These are phyloP conservation scores for Tetanocera ferruginea DNA, from an alignment of 2,888 invertebrate genomes.

Conservation along the genomic window DNA sequence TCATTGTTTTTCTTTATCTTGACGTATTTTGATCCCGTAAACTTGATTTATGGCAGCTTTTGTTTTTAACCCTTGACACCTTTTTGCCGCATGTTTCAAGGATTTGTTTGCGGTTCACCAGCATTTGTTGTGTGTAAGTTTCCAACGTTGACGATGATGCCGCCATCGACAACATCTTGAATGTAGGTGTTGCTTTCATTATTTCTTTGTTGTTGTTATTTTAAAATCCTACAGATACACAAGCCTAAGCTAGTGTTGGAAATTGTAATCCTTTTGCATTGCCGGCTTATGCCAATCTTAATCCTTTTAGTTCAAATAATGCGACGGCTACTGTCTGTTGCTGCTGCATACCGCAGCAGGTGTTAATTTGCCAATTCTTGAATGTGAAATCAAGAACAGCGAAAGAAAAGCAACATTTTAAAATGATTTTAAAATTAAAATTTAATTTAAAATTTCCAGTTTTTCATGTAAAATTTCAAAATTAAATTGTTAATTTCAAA, in stretches of 20 bases:
- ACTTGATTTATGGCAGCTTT: slow-evolving; percentile 25
- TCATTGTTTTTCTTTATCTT: background rate
- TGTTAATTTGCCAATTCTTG: too few species aligned
- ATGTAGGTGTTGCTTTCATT: background rate
- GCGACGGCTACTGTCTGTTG: too few species aligned
- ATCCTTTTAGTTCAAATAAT: slow-evolving; percentile 11
- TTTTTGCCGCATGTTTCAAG: background rate
- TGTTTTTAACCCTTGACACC: slow-evolving; percentile 27
- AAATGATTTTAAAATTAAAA: too few species aligned
- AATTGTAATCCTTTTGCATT: slow-evolving; percentile 21
- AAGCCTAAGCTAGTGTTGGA: too few species aligned
- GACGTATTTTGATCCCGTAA: background rate
- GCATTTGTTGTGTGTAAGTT: background rate
- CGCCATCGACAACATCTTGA: background rate
- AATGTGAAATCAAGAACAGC: too few species aligned
- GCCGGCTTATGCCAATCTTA: background rate
- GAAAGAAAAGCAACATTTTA: too few species aligned
- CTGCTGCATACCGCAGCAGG: too few species aligned
- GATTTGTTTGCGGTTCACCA: slow-evolving; percentile 11
- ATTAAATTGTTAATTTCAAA: too few species aligned
- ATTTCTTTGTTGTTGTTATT: background rate
- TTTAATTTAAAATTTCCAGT: too few species aligned
- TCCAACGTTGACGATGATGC: background rate
- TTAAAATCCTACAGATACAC: background rate
- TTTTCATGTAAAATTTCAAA: too few species aligned